A percentile compares a stretch with the other conserved stretches of the same genome.
Evolutionary conservation across 2,113 vertebrate genomes (phyloP).

Genomic region (Nothoprocta perdicaria): DNA sequence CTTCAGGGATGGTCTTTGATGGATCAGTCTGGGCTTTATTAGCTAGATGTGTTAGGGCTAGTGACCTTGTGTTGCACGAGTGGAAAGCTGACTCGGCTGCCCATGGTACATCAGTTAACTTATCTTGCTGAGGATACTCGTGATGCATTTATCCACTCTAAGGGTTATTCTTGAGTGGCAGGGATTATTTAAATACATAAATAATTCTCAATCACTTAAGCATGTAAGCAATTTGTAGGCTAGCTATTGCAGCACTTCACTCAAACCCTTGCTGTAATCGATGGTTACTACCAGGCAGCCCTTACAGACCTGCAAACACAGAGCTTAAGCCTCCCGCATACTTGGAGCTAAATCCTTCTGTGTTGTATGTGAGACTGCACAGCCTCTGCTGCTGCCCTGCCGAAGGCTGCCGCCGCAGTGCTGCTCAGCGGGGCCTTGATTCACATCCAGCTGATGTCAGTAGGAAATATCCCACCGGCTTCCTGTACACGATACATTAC

Average conservation of each 20-base stretch:
- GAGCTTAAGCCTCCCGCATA: neutral
- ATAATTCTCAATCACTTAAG: neutral
- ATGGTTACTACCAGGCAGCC: neutral
- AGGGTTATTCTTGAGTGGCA: neutral
- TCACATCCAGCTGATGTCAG: constrained; percentile 17
- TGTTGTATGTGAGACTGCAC: neutral
- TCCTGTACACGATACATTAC: neutral
- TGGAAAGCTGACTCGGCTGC: neutral
- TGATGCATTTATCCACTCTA: neutral
- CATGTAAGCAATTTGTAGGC: neutral
- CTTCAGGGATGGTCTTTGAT: neutral
- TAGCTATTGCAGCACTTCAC: neutral
- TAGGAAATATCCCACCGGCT: constrained; percentile 31
- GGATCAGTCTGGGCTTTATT: neutral
- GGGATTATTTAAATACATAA: neutral
- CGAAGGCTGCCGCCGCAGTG: neutral
- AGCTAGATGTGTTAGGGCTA: neutral
- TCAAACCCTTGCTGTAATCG: neutral
- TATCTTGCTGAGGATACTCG: neutral
- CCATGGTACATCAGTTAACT: neutral
- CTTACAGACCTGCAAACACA: neutral
- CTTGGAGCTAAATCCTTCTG: neutral
- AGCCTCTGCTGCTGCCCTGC: neutral
- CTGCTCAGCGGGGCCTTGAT: neutral
- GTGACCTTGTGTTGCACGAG: neutral